These are phyloP conservation scores for Acleris literana DNA, from an alignment of 2,888 invertebrate genomes.

Conservation along the genomic window DNA sequence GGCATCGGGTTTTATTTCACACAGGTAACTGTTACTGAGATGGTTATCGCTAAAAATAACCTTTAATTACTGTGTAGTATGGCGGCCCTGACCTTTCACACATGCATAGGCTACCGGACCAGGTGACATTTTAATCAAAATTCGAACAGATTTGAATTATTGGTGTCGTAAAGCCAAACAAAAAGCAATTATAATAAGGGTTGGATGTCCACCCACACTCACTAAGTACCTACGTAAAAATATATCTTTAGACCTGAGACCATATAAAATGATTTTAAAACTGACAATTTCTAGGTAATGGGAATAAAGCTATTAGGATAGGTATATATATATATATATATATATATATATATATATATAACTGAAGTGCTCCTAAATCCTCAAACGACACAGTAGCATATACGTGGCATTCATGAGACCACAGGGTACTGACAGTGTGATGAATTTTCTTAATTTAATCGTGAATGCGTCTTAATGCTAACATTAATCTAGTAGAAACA, in stretches of 20 bases:
- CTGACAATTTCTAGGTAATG: too few relatives aligned
- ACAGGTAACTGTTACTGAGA: constrained; percentile 78
- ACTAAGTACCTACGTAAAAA: too few relatives aligned
- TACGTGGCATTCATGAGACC: background rate
- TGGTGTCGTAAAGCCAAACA: background rate
- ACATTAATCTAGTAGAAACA: constrained; percentile 37
- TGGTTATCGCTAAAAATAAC: constrained; percentile 83
- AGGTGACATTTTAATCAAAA: constrained; percentile 54
- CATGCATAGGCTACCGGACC: constrained; percentile 57
- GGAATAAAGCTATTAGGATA: too few relatives aligned
- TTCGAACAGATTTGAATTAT: constrained; percentile 3
- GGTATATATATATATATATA: too few relatives aligned
- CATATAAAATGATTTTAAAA: too few relatives aligned
- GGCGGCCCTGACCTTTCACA: constrained; percentile 80
- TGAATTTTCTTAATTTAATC: background rate
- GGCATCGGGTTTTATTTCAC: constrained; percentile 74
- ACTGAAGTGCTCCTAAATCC: background rate
- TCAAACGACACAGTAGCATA: background rate
- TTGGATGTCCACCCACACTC: too few relatives aligned
- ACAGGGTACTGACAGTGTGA: background rate
- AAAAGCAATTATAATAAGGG: too few relatives aligned
- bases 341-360: too few relatives aligned
- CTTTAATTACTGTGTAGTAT: constrained; percentile 82
- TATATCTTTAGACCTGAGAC: too few relatives aligned
- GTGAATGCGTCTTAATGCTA: constrained; percentile 6